Evolutionary conservation across 2,888 invertebrate genomes (phyloP).

Genomic region (Anorthoa munda): DNA sequence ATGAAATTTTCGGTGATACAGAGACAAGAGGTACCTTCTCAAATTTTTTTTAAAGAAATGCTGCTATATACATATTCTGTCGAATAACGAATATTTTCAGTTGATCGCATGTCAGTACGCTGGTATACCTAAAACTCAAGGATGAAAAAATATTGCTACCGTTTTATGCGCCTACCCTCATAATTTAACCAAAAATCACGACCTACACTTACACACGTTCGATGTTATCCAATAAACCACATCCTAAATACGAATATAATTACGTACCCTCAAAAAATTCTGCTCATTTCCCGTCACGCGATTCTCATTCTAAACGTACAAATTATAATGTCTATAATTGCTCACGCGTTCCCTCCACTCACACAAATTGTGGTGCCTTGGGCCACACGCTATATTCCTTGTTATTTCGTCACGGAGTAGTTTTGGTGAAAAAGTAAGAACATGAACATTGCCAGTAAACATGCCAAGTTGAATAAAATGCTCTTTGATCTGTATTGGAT

Average conservation of each 20-base stretch:
- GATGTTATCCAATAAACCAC: slow-evolving; percentile 61
- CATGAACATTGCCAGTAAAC: slow-evolving; percentile 65
- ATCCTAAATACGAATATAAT: slow-evolving; percentile 61
- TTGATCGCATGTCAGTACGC: not conserved
- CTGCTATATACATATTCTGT: too few relatives aligned
- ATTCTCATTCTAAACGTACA: slow-evolving; percentile 57
- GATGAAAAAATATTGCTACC: slow-evolving; percentile 15
- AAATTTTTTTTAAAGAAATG: too few relatives aligned
- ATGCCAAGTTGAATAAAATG: slow-evolving; percentile 58
- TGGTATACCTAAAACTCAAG: not conserved
- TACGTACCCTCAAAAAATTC: slow-evolving; percentile 58
- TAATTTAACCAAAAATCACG: slow-evolving; percentile 22
- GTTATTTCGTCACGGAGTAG: slow-evolving; percentile 60
- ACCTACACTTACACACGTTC: slow-evolving; percentile 45
- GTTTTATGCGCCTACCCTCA: not conserved
- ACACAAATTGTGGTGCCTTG: slow-evolving; percentile 52
- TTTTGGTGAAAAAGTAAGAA: slow-evolving; percentile 56
- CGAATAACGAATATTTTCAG: not conserved
- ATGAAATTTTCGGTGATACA: too few relatives aligned
- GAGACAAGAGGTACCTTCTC: too few relatives aligned
- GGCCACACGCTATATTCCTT: slow-evolving; percentile 54
- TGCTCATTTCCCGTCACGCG: slow-evolving; percentile 59
- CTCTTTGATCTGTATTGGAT: slow-evolving; percentile 52
- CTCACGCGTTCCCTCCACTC: slow-evolving; percentile 56
- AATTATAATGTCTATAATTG: slow-evolving; percentile 62